phyloP scores from a whole-genome alignment of 2,797 vertebrate species.

The Darevskia nairensis region DNA sequence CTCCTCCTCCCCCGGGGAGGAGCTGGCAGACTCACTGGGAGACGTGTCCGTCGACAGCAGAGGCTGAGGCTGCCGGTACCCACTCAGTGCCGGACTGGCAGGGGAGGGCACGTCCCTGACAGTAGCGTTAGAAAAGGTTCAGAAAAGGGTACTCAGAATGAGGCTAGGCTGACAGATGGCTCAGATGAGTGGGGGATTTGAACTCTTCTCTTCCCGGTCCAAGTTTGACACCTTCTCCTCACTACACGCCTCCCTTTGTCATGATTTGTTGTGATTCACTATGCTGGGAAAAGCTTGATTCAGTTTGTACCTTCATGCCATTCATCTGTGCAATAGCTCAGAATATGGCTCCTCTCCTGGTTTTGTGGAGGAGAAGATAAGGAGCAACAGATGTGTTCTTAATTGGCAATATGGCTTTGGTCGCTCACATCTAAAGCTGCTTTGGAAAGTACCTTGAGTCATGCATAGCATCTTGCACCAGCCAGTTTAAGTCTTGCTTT shows the following conservation, averaged over 20 bases:
- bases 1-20: too few species aligned
- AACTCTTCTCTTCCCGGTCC: neutral
- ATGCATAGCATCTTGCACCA: too few species aligned
- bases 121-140: too few species aligned
- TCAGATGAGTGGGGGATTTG: too few species aligned
- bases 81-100: too few species aligned
- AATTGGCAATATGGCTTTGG: neutral
- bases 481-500: too few species aligned
- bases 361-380: neutral
- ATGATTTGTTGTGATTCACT: neutral
- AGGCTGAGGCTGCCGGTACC: too few species aligned
- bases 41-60: too few species aligned
- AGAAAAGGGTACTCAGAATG: too few species aligned
- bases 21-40: too few species aligned
- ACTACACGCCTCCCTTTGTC: neutral
- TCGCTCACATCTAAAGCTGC: neutral
- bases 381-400: neutral
- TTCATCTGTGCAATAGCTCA: neutral
- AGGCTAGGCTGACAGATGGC: too few species aligned
- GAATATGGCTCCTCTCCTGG: neutral
- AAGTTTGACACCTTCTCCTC: neutral
- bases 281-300: neutral
- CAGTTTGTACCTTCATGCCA: neutral
- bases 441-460: neutral
- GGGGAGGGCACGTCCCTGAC: too few species aligned